phyloP scores from a whole-genome alignment of 2,113 vertebrate species.

The Cyrtonyx montezumae region DNA sequence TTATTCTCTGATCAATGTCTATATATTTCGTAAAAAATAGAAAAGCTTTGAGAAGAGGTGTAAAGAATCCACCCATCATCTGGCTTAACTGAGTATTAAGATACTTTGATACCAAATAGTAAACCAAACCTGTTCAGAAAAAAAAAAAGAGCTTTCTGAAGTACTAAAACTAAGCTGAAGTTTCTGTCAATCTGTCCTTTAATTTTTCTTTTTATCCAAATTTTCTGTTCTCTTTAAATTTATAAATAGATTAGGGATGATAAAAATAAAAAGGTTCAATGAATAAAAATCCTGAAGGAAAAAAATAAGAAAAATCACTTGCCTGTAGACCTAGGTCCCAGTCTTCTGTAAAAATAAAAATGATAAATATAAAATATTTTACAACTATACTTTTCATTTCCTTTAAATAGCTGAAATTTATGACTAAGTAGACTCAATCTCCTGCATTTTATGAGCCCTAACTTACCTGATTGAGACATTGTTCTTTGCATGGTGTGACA shows the following conservation, averaged over 20 bases:
- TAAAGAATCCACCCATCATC: not conserved
- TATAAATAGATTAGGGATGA: accelerated
- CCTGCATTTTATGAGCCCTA: not conserved
- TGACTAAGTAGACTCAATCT: not conserved
- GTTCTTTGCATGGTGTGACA: too few species aligned
- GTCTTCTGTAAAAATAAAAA: not conserved
- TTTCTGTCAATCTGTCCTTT: not conserved
- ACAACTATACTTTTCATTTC: not conserved
- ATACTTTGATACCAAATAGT: not conserved
- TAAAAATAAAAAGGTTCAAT: not conserved
- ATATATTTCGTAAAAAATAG: not conserved
- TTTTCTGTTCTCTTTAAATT: not conserved
- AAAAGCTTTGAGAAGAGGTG: not conserved
- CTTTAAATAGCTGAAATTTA: not conserved
- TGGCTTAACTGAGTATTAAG: not conserved
- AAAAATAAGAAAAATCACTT: not conserved
- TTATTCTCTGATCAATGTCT: not conserved
- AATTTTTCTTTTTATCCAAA: not conserved
- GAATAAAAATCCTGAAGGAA: not conserved
- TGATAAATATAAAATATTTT: not conserved
- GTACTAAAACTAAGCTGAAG: not conserved
- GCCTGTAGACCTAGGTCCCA: not conserved
- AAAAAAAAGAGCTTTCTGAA: not conserved
- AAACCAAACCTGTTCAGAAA: not conserved
- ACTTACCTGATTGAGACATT: not conserved